A percentile compares a stretch with the other conserved stretches of the same genome.
Conservation (phyloP, 2,888 invertebrate genomes). For the Plagodis dolabraria region DNA sequence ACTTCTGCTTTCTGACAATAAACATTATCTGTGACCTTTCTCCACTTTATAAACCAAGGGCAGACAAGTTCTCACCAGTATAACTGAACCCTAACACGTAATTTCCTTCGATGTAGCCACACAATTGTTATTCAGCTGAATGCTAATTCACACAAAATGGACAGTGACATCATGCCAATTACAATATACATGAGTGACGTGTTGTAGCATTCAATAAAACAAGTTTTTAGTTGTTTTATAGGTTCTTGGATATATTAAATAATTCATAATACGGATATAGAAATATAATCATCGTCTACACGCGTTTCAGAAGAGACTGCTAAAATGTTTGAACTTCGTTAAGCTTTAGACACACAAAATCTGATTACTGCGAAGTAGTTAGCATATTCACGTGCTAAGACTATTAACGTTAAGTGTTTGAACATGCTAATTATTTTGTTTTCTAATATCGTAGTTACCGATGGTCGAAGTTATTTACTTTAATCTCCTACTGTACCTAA, state of each 20-base stretch:
- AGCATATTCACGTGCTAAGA: conserved; percentile 9
- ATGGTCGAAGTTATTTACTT: conserved; percentile 1
- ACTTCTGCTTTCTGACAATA: too few species aligned
- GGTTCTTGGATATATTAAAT: conserved; percentile 1
- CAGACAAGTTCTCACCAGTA: conserved; percentile 9
- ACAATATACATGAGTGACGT: conserved; percentile 39
- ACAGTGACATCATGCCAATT: conserved; percentile 52
- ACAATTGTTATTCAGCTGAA: conserved; percentile 40
- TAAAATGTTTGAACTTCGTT: conserved; percentile 2
- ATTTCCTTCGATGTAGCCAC: conserved; percentile 28
- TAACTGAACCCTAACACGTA: conserved; percentile 13
- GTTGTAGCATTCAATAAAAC: conserved; percentile 25
- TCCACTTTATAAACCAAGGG: background rate
- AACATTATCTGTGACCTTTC: background rate
- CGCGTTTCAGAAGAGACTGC: too few species aligned
- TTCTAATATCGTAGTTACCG: background rate
- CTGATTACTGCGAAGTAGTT: conserved; percentile 1
- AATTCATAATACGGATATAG: background rate
- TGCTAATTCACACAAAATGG: conserved; percentile 42
- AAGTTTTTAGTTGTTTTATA: conserved; percentile 20
- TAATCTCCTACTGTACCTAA: conserved; percentile 3
- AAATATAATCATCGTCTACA: too few species aligned
- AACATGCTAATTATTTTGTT: conserved; percentile 7
- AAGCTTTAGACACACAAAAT: conserved; percentile 6
- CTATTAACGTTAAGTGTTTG: conserved; percentile 7